Base-by-base conservation (phyloP, 2,797 vertebrate species). In the Malurus leucopterus region DNA sequence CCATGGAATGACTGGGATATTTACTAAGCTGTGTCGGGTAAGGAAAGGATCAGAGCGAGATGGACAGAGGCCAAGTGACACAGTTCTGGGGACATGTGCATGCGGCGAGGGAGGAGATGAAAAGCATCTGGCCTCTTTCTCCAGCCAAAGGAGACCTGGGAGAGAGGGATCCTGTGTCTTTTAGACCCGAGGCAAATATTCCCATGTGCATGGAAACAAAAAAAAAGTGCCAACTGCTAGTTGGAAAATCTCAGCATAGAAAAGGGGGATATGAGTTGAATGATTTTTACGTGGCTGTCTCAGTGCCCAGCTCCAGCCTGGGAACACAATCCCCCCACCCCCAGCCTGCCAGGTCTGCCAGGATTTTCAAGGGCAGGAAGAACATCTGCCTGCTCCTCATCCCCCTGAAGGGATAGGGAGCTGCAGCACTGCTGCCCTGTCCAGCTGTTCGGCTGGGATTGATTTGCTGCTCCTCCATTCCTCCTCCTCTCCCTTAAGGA, bases 61-160 rank as follows among this genome's bases (percentile, higher is more conserved):
- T 83, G 84, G 74, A 71, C 20, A 38, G 54, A 43, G 11, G 70
- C 84, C 91, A 92, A 83, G 84, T 71, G 83, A 94, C 85, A 82
- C 80, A 73, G 68, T 84, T 86, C 74, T 93, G 57, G 73, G 32
- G 51, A 79, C 41, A 23, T 5, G 14, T 43, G 50, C 40, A 41
- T 11, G 47, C 1, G 0, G 0, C 0, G 0, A 82, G 55, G 55
- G 51, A 86, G 23, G 36, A 88, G 72, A 82, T 55, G 84, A 80
- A 76, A 84, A 49, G 41, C 78, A 88, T 79, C 68, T 93, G 91
- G 63, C 53, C 51, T 86, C 79, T 43, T 86, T 87, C 16, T 0
- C 46, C 62, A 76, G 69, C 43, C 82, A 74, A 77, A 90, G 30
- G 40, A 86, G 79, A 65, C 50, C 61, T 78, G 47, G 51, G 53